Evolutionary conservation across 2,113 vertebrate genomes (phyloP).

Genomic region (Cardinalis cardinalis): DNA sequence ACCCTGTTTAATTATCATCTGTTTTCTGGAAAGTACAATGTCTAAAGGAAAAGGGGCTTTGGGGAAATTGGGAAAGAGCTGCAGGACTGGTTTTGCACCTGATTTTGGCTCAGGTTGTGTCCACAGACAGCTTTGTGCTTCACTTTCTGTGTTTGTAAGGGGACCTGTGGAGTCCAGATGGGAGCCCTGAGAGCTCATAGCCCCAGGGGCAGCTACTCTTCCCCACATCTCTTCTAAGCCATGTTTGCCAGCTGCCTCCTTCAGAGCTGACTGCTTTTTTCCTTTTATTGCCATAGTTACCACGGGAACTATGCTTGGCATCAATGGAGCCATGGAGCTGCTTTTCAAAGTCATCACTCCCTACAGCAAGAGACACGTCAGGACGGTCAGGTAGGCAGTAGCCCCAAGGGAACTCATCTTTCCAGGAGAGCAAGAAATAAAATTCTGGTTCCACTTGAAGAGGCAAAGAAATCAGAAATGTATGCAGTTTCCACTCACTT

Average conservation of each 20-base stretch:
- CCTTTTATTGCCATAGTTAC: slow-evolving; percentile 72
- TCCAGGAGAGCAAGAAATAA: slow-evolving; percentile 35
- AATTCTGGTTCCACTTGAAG: slow-evolving; percentile 37
- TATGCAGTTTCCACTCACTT: slow-evolving; percentile 12
- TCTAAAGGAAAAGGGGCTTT: not conserved
- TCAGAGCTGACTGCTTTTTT: slow-evolving; percentile 15
- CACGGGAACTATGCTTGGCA: slow-evolving; percentile 80
- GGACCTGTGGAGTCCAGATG: not conserved
- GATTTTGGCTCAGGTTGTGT: not conserved
- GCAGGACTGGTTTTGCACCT: not conserved
- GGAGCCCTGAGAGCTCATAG: not conserved
- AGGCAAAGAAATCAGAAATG: slow-evolving; percentile 42
- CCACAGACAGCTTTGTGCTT: not conserved
- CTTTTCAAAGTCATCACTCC: slow-evolving; percentile 83
- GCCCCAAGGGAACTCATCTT: slow-evolving; percentile 6
- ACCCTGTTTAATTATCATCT: not conserved
- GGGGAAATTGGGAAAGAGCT: not conserved
- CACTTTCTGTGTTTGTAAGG: not conserved
- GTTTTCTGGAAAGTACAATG: not conserved
- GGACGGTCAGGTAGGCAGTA: slow-evolving; percentile 81
- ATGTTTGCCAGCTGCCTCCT: not conserved
- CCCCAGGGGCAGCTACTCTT: not conserved
- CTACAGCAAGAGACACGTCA: slow-evolving; percentile 74
- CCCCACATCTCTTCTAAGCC: not conserved
- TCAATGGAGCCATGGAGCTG: slow-evolving; percentile 84